Percentiles rank a stretch among this genome's conserved stretches.
Evolutionary conservation across 2,888 invertebrate species (phyloP).

Genomic region (Falcaria lacertinaria): DNA sequence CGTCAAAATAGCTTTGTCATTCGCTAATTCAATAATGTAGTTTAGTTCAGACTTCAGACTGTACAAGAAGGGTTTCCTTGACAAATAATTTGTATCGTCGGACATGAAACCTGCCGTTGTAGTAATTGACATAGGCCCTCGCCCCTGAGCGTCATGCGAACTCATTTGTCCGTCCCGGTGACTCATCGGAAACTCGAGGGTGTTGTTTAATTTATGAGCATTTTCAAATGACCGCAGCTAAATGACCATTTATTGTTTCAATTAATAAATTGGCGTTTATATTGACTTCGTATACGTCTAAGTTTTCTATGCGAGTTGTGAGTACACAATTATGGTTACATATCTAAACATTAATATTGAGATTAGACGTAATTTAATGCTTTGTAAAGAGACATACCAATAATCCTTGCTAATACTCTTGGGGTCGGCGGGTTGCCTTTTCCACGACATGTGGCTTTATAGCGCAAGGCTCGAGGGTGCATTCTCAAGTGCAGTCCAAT

Average conservation of each 20-base stretch:
- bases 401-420: constrained; percentile 61
- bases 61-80: constrained; percentile 15
- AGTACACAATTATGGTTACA: too few species aligned
- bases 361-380: constrained; percentile 53
- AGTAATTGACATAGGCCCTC: constrained; percentile 52
- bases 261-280: background rate
- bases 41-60: too few species aligned
- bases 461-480: constrained; percentile 52
- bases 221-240: constrained; percentile 44
- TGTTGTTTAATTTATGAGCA: constrained; percentile 40
- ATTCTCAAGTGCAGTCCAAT: constrained; percentile 65
- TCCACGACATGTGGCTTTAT: constrained; percentile 51
- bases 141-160: constrained; percentile 39
- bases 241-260: constrained; percentile 19
- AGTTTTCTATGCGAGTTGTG: too few species aligned
- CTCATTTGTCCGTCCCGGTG: constrained; percentile 57
- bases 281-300: background rate
- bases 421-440: constrained; percentile 50
- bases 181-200: constrained; percentile 59
- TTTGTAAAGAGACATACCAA: constrained; percentile 65
- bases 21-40: background rate
- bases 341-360: constrained; percentile 54
- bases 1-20: too few species aligned
- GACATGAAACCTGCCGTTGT: constrained; percentile 30
- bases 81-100: constrained; percentile 28